Evolutionary conservation across 2,113 vertebrate genomes (phyloP), one percentile per base, ranked within the genome.

Genomic region (Lophotis ruficrista): DNA sequence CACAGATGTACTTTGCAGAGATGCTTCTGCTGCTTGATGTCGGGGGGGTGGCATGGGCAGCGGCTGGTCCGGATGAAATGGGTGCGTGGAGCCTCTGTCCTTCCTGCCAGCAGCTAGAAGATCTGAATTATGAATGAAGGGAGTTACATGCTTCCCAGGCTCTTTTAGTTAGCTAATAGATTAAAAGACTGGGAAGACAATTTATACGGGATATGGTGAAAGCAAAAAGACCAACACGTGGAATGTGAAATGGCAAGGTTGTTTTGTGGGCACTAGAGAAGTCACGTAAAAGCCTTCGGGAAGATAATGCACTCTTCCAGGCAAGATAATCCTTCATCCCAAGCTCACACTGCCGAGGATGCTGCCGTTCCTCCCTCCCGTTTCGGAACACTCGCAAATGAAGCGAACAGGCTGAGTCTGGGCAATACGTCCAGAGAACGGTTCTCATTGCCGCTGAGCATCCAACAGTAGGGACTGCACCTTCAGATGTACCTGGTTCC

Each of bases 321-420:
- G 35, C 13, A 23, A 10, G n/a, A 15, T 4, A 7, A 43, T 5
- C 38, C 31, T 47, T 53, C 45, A 5, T 62, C 41, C 57, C 38
- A 25, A 23, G 24, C 6, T 17, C 6, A 9, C 8, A 5, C 16
- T 2, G 5, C 66, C 3, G 6, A 60, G 25, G 54, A 33, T 58
- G 35, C 24, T 21, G 27, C n/a, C 37, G 28, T 50, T 54, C 37
- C 56, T 70, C 33, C n/a, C 21, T 43, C 27, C 45, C 35, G 1
- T 10, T 33, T 15, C 35, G 38, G 78, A 72, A 38, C 2, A 12
- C 1, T 2, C 2, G 4, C 6, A 37, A 30, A 28, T 0, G 1
- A 31, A 13, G 13, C 1, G 5, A n/a, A 18, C 17, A 31, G 45
- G 23, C 19, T 6, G 47, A n/a, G n/a, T 6, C 58, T 56, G 70